Percentiles rank a stretch among this genome's conserved stretches.
Conservation (phyloP, 2,113 vertebrate species). For the Psophia crepitans region DNA sequence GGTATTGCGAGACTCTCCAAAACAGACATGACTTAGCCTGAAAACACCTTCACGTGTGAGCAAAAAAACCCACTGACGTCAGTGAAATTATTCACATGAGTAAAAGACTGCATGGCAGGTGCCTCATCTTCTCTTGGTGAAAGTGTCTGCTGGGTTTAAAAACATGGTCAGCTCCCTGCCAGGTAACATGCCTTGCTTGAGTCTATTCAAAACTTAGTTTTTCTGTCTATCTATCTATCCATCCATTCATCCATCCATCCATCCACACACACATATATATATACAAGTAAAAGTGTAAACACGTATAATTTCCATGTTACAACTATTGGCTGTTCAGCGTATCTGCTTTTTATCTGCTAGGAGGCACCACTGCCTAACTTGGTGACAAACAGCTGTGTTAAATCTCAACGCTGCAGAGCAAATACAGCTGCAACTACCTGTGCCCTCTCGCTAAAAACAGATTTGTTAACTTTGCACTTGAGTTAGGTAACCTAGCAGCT, state of each 20-base stretch:
- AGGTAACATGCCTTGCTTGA: not conserved
- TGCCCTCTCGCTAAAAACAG: not conserved
- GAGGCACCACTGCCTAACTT: not conserved
- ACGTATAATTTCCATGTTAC: not conserved
- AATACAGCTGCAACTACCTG: not conserved
- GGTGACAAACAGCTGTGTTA: not conserved
- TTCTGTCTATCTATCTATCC: too few relatives aligned
- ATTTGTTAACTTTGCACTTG: not conserved
- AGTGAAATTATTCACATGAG: conserved; percentile 8
- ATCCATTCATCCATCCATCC: too few relatives aligned
- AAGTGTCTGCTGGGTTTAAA: not conserved
- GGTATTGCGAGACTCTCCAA: not conserved
- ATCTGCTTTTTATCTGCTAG: not conserved
- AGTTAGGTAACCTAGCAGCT: not conserved
- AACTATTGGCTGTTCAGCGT: not conserved
- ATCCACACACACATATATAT: not conserved
- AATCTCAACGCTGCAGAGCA: not conserved
- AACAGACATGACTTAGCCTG: not conserved
- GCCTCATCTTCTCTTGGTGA: not conserved
- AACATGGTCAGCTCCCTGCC: not conserved
- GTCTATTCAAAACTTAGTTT: not conserved
- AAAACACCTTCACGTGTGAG: not conserved
- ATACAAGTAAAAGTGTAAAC: not conserved
- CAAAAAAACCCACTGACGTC: conserved; percentile 2
- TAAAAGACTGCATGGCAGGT: not conserved